Evolutionary conservation across 2,797 vertebrate species (phyloP), one percentile per base, ranked within the genome.

Genomic region (Pangasius mekongensis): DNA sequence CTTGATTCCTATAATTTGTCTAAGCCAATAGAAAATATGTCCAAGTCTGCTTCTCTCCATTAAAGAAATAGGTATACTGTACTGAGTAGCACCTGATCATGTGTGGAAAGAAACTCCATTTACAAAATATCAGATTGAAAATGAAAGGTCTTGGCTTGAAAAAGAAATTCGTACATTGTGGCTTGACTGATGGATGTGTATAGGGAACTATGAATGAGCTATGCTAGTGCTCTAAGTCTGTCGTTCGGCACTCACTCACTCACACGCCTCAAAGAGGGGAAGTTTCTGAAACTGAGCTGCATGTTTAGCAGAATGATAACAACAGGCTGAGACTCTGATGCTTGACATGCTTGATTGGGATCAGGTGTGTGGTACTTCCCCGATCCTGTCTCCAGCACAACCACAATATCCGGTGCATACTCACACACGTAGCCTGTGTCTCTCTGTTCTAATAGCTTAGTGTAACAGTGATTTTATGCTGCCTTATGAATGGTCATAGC

Each of bases 281-380:
- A 56, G 5, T 82, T 82, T 82, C 33, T 82, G 54, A 60, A 81
- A 81, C 54, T 39, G 49, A 39, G 76, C n/a, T 82, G 69, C n/a
- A 81, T 36, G 36, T 14, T 80, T 33, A 5, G 20, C 56, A 66
- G 39, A 60, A 78, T 62, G 27, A 69, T 78, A 64, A 69, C n/a
- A 43, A 56, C 49, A 74, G 39, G 43, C 60, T 18, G 0, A 88
- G 33, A 67, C 69, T 24, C 27, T 7, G 3, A 58, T 33, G 9
- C 56, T 43, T n/a, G 43, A 24, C 43, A 89, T 14, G 84, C 84
- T 83, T 85, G 54, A 86, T 24, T 85, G 43, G 88, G 58, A 77
- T 85, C 84, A 89, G 77, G 43, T 86, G 76, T 81, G 77, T 22
- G 88, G 76, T 88, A 74, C 64, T 88, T 86, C 84, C 84, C 84